Base-by-base conservation (phyloP, 2,888 invertebrate species). In the Flabesymbios commensalis region DNA sequence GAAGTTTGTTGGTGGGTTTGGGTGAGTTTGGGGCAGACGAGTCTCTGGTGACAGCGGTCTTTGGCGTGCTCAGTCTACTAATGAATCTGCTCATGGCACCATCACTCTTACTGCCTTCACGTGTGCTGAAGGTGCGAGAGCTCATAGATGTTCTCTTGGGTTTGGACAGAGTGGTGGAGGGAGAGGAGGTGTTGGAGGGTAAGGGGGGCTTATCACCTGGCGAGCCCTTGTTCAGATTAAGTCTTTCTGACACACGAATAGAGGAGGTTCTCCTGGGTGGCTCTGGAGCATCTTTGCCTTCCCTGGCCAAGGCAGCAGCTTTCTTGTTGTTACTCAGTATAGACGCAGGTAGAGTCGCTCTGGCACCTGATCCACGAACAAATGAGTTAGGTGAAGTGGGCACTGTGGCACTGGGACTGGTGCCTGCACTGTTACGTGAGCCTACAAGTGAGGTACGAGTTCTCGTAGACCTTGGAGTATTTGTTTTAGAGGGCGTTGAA, bases 281-380 rank as follows among this genome's bases (percentile, higher is more conserved):
- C 0, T 54, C 61, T 5, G 70, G 70, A 3, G 58, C 62, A 1
- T 57, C 49, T 47, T 57, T 56, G 10, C 3, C 45, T 19, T 60
- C 57, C 31, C 47, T 28, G n/a, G 60, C 26, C 32, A 61, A 61
- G 3, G 65, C 59, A 2, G 67, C 67, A 19, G 48, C 51, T 7
- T 53, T 54, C 49, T 65, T 69, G 32, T 65, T 62, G 36, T 57
- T 33, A 19, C 53, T 42, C 17, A 64, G 52, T n/a, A 65, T 59
- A 2, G 72, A 59, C 2, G 70, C 67, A 5, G 71, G 71, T 63
- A 71, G 63, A 3, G 71, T 71, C 28, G 64, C 53, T 19, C 71
- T 43, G 1, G 39, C 43, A 2, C 29, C 29, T 17, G 61, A 42
- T 2, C 67, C 67, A 14, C 71, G 62, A n/a, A 65, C 64, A 45